These are phyloP conservation scores for Linepithema humile DNA, from an alignment of 1,140 invertebrate species.

Conservation along the genomic window DNA sequence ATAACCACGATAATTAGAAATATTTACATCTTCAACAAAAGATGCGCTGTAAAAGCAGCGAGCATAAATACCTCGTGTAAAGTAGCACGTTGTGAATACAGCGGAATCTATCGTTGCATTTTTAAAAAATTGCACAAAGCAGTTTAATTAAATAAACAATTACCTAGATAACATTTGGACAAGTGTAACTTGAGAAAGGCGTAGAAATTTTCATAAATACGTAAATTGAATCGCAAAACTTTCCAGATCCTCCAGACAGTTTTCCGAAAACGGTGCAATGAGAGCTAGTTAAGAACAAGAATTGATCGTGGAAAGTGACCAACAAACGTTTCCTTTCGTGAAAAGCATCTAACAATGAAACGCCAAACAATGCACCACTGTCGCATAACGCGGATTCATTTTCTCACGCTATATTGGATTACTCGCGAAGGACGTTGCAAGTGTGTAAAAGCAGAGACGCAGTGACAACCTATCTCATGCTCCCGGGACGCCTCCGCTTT, in stretches of 20 bases:
- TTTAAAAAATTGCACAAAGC: background rate
- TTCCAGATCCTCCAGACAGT: conserved; percentile 13
- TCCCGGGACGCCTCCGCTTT: conserved; percentile 52
- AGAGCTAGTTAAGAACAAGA: background rate
- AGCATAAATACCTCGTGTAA: background rate
- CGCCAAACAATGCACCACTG: conserved; percentile 12
- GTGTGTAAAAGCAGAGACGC: conserved; percentile 23
- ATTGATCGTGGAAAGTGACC: conserved; percentile 36
- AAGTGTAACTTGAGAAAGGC: background rate
- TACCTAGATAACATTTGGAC: background rate
- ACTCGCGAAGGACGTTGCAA: conserved; percentile 3
- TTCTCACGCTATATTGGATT: conserved; percentile 44
- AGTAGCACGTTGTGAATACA: background rate
- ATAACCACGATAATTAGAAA: conserved; percentile 9
- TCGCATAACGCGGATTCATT: conserved; percentile 29
- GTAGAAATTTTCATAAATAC: background rate
- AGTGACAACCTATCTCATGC: conserved; percentile 59
- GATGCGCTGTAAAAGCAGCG: background rate
- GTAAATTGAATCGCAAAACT: background rate
- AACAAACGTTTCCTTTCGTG: conserved; percentile 25
- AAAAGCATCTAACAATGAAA: conserved; percentile 46
- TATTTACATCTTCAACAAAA: background rate
- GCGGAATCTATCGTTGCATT: background rate
- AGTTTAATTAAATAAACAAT: conserved; percentile 15
- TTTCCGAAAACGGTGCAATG: background rate